A percentile compares a stretch with the other conserved stretches of the same genome.
Evolutionary conservation across 2,797 vertebrate species (phyloP).

Genomic region (Prunella strophiata): DNA sequence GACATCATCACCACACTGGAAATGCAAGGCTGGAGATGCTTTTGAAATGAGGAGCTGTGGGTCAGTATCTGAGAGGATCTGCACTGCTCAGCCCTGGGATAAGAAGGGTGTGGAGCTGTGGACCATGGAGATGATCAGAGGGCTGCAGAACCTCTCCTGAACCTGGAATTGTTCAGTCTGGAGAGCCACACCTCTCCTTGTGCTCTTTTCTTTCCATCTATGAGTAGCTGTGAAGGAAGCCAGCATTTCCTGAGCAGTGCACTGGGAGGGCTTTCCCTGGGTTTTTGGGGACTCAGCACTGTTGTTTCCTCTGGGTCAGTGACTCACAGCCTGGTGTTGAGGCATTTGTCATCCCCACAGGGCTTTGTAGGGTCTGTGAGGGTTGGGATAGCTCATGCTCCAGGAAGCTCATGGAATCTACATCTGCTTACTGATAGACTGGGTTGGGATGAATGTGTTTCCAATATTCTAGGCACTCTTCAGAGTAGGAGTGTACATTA

Average conservation of each 20-base stretch:
- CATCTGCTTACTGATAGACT: not conserved
- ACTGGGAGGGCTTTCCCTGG: not conserved
- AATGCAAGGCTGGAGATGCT: not conserved
- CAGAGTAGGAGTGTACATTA: not conserved
- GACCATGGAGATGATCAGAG: not conserved
- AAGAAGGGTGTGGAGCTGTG: not conserved
- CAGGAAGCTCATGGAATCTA: rapidly evolving
- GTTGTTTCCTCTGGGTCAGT: not conserved
- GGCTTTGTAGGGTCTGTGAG: not conserved
- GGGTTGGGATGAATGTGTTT: not conserved
- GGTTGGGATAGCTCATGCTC: not conserved
- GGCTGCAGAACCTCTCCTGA: not conserved
- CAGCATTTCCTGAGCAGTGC: not conserved
- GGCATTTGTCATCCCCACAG: not conserved
- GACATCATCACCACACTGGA: not conserved
- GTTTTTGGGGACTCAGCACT: not conserved
- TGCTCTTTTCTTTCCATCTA: rapidly evolving
- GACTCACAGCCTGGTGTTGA: not conserved
- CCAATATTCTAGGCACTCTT: not conserved
- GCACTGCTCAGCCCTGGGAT: not conserved
- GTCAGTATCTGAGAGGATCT: not conserved
- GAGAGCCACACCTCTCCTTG: not conserved
- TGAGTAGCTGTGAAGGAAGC: not conserved
- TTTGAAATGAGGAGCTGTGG: not conserved
- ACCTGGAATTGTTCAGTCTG: not conserved